Evolutionary conservation across 2,888 invertebrate genomes (phyloP).

Genomic region (Andricus curvator): DNA sequence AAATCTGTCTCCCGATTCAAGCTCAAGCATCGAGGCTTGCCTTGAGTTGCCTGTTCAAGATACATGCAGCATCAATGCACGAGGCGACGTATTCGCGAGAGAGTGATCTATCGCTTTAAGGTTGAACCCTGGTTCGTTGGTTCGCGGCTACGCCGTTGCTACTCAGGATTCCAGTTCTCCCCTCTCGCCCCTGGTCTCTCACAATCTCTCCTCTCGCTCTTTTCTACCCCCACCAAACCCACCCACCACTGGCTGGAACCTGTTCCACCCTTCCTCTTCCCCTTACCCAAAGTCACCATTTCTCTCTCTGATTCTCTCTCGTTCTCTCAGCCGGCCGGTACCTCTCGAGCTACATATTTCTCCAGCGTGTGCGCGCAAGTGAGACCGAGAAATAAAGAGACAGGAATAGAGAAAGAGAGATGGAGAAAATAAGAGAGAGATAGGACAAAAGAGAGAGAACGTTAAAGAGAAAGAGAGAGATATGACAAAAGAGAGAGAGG

Average conservation of each 20-base stretch:
- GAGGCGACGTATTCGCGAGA: conserved; percentile 55
- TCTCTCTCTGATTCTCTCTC: conserved; percentile 50
- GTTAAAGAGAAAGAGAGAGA: conserved; percentile 19
- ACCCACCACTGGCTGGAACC: conserved; percentile 70
- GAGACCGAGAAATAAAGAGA: conserved; percentile 50
- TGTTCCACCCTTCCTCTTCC: conserved; percentile 69
- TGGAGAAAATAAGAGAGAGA: conserved; percentile 25
- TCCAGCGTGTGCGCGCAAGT: conserved; percentile 56
- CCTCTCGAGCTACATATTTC: conserved; percentile 47
- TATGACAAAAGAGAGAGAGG: conserved; percentile 44
- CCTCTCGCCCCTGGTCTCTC: conserved; percentile 54
- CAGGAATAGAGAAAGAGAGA: conserved; percentile 45
- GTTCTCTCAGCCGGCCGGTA: conserved; percentile 46
- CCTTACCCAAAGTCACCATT: conserved; percentile 49
- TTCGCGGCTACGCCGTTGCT: conserved; percentile 77
- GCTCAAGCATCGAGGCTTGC: conserved; percentile 11
- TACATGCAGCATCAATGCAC: conserved; percentile 16
- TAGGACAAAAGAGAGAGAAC: too few species aligned
- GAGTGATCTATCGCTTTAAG: conserved; percentile 77
- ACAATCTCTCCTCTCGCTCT: conserved; percentile 53
- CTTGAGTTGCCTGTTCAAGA: conserved; percentile 11
- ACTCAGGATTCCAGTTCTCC: conserved; percentile 78
- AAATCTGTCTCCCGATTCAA: conserved; percentile 11
- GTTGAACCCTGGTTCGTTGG: conserved; percentile 74
- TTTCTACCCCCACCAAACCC: conserved; percentile 65